These are phyloP conservation scores for Lepidonotus clava DNA, from an alignment of 2,888 invertebrate genomes.

Conservation along the genomic window DNA sequence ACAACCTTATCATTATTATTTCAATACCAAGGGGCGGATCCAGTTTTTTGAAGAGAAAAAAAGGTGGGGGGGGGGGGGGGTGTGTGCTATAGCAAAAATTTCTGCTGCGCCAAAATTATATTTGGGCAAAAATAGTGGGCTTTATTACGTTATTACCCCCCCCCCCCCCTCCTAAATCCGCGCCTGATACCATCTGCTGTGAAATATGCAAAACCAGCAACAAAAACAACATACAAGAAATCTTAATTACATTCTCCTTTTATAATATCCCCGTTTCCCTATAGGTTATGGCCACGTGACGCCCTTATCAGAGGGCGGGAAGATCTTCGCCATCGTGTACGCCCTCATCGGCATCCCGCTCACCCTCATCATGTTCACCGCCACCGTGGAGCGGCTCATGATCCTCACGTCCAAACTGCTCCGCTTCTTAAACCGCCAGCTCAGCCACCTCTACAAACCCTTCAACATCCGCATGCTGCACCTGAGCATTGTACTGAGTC, in stretches of 20 bases:
- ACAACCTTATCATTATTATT: no score
- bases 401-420: constrained; percentile 88
- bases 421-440: constrained; percentile 80
- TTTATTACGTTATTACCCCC: no score
- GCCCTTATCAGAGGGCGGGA: constrained; percentile 91
- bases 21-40: no score
- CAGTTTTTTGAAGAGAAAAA: no score
- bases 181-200: no score
- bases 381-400: constrained; percentile 90
- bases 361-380: constrained; percentile 90
- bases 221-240: neutral
- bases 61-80: no score
- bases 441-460: constrained; percentile 75
- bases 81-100: no score
- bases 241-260: neutral
- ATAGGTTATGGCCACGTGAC: constrained; percentile 96
- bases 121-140: no score
- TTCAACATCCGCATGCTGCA: constrained; percentile 87
- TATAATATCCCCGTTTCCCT: no score
- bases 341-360: constrained; percentile 91
- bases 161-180: no score
- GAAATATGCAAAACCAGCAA: no score
- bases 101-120: no score
- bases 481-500: constrained; percentile 84
- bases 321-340: constrained; percentile 93